Evolutionary conservation across 1,140 invertebrate genomes (phyloP), one percentile per base, ranked within the genome.

Genomic region (Trissolcus basalis): DNA sequence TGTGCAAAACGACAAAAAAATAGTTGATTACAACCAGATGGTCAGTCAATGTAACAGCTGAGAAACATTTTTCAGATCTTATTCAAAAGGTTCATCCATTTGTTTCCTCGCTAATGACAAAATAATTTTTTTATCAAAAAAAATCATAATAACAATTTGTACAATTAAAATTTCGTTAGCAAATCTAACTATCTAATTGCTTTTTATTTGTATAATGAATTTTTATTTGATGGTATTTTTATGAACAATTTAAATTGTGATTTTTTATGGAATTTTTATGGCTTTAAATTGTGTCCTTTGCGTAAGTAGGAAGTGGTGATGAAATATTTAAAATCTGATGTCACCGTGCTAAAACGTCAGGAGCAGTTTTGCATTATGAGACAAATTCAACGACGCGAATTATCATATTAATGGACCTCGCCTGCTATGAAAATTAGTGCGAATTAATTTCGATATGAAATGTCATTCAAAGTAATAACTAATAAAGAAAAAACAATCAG

Each of bases 241-340:
- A 27, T 27, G 19, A 27, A 27, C 19, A 27, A 3, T 27, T 27
- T 39, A 39, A 39, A n/a, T 39, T 39, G n/a, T 39, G n/a, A 39
- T 11, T 39, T 39, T 11, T 11, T n/a, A 1, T 8, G n/a, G n/a
- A 39, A 39, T 39, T 11, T 9, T 39, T 11, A 39, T 39, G 36
- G 9, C 36, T 2, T 27, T 39, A 4, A 39, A 11, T 39, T 39
- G 9, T 39, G 36, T 11, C 36, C 9, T 11, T 9, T 4, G 9
- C 36, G 36, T 39, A 9, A 39, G 9, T 4, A 39, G 36, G n/a
- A 39, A 39, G 36, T 11, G 33, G n/a, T 19, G 16, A 64, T 53
- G 50, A 39, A 35, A 55, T 65, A 55, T 54, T 48, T 65, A 47
- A 55, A 36, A 54, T 12, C 50, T 65, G 61, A 65, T 65, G 61